Base-by-base conservation (phyloP, 1,140 invertebrate genomes). In the Papilio xuthus region DNA sequence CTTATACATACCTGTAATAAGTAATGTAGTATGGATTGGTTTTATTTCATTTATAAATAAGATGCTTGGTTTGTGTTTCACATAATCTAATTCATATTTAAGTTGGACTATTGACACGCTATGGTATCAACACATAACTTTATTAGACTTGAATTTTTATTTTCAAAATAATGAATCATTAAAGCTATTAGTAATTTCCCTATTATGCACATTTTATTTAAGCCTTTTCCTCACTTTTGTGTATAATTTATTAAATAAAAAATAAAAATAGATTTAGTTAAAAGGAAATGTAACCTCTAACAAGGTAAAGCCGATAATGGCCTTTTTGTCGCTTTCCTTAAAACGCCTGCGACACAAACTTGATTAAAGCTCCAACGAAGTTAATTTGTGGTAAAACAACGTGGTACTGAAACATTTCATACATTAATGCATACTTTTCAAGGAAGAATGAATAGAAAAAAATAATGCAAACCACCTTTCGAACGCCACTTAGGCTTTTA, bases 311-410 rank as follows among this genome's bases (percentile, higher is more conserved):
- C 28, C 18, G 7, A 70, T 70, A 70, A 70, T 70, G 32, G 69
- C 6, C 18, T 70, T 70, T 70, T 41, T 70, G 69, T 70, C 32
- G 69, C 69, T 70, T 41, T 70, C 28, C 37, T 70, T 70, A 70
- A 70, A 70, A n/a, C 32, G 18, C 69, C 37, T 28, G 69, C n/a
- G 69, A 71, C 69, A 71, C 37, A 42, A 71, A 71, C 69, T 71
- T 42, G 28, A 37, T 71, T 71, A 71, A 71, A 71, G 28, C 13
- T 1, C 37, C 13, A 71, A 71, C 32, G 37, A 4, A 71, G 13
- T 18, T 71, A 42, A 41, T 37, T 9, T 20, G 37, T 15, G 37
- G n/a, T 4, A 56, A 20, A 6, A 20, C 2, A 56, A 20, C n/a
- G 7, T 56, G 9, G n/a, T 20, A 56, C 3, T 56, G 18, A 56